phyloP scores from a whole-genome alignment of 2,113 vertebrate species.

The Phylloscopus trochilus region DNA sequence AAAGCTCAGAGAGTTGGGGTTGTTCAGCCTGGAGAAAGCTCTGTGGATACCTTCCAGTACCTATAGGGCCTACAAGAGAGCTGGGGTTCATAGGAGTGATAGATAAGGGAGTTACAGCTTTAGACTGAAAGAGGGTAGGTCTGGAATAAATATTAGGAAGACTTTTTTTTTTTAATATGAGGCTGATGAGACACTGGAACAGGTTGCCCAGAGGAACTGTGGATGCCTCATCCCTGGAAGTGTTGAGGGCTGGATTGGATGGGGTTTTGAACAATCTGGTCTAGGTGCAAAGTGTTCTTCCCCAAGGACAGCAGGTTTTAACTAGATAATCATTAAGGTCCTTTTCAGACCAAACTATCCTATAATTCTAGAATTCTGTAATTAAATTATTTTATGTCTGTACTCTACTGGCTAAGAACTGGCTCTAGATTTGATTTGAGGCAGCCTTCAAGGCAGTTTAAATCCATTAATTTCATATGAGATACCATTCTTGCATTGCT shows the following conservation, averaged over 20 bases:
- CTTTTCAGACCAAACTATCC: neutral
- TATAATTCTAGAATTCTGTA: neutral
- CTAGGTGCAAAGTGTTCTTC: neutral
- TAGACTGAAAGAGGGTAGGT: neutral
- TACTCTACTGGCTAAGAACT: neutral
- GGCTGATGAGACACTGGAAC: neutral
- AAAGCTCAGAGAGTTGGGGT: neutral
- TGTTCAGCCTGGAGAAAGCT: neutral
- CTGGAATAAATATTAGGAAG: neutral
- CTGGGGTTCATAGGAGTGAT: neutral
- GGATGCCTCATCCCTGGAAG: neutral
- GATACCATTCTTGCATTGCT: neutral
- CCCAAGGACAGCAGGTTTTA: neutral
- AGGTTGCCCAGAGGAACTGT: neutral
- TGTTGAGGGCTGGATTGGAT: neutral
- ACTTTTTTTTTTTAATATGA: neutral
- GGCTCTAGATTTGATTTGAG: neutral
- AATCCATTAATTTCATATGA: neutral
- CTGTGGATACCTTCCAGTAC: neutral
- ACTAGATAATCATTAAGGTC: neutral
- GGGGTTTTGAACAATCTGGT: neutral
- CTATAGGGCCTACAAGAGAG: too few species aligned
- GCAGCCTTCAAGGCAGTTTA: neutral
- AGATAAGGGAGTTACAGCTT: neutral
- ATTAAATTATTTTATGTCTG: neutral